Conservation (phyloP, 2,113 vertebrate genomes). For the Chauna torquata region DNA sequence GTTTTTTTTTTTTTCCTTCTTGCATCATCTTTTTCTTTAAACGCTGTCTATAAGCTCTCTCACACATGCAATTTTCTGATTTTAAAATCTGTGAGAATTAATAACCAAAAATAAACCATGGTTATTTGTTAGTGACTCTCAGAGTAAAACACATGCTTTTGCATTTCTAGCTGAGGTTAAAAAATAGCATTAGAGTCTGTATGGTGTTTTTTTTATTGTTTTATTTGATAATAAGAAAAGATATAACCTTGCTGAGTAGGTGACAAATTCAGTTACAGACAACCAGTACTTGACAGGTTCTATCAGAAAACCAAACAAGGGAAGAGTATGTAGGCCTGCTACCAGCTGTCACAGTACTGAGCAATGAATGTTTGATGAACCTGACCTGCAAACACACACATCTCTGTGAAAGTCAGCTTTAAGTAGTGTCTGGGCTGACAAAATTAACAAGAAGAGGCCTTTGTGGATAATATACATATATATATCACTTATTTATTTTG, state of each 20-base stretch:
- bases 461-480: slow-evolving; percentile 4
- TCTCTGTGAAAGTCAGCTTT: slow-evolving; percentile 64
- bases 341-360: slow-evolving; percentile 79
- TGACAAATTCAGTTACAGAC: slow-evolving; percentile 77
- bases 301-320: slow-evolving; percentile 82
- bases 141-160: not conserved
- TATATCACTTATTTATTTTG: slow-evolving; percentile 61
- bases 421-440: slow-evolving; percentile 70
- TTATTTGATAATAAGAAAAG: slow-evolving; percentile 65
- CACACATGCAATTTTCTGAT: not conserved
- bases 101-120: not conserved
- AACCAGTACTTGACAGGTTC: slow-evolving; percentile 76
- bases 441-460: slow-evolving; percentile 72
- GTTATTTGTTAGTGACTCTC: not conserved
- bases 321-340: slow-evolving; percentile 44
- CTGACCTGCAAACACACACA: slow-evolving; percentile 77
- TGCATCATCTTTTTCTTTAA: not conserved
- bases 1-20: not conserved
- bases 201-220: slow-evolving; percentile 51
- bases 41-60: not conserved
- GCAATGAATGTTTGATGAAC: slow-evolving; percentile 82
- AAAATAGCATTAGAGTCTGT: not conserved
- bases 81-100: slow-evolving; percentile 3
- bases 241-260: slow-evolving; percentile 69
- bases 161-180: slow-evolving; percentile 25